These are phyloP conservation scores for Momotus momota DNA, from an alignment of 2,797 vertebrate genomes.

Conservation along the genomic window DNA sequence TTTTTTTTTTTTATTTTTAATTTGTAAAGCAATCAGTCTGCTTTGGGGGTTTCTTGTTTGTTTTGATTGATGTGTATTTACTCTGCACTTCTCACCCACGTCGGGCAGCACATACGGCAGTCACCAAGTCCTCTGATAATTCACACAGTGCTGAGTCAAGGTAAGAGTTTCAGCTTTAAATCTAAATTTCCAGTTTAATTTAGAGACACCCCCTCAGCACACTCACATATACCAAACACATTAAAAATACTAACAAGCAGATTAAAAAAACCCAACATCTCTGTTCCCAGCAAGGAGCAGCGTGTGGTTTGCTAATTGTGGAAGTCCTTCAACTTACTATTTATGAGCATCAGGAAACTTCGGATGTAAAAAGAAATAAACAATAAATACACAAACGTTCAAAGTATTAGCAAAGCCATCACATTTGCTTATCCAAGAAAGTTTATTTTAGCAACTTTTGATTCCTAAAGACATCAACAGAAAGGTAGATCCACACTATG, in stretches of 20 bases:
- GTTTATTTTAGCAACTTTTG: constrained; percentile 11
- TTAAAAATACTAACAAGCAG: background rate
- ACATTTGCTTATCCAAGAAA: background rate
- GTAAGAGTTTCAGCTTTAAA: background rate
- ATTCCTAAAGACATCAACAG: background rate
- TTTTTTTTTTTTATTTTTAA: background rate
- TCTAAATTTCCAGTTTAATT: background rate
- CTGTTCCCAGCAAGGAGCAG: background rate
- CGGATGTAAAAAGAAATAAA: too few species aligned
- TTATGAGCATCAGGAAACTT: background rate
- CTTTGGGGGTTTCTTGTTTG: constrained; percentile 11
- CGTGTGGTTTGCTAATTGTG: constrained; percentile 21
- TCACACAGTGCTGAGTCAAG: too few species aligned
- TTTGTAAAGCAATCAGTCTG: background rate
- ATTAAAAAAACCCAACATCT: background rate
- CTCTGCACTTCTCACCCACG: constrained; percentile 6
- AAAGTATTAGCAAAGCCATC: background rate
- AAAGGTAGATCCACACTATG: background rate
- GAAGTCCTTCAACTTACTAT: background rate
- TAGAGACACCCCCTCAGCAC: background rate
- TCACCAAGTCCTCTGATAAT: background rate
- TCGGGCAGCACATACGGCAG: background rate
- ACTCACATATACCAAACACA: background rate
- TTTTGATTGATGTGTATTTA: constrained; percentile 4
- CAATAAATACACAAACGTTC: too few species aligned